Evolutionary conservation across 2,797 vertebrate species (phyloP).

Genomic region (Hozukius guyotensis): DNA sequence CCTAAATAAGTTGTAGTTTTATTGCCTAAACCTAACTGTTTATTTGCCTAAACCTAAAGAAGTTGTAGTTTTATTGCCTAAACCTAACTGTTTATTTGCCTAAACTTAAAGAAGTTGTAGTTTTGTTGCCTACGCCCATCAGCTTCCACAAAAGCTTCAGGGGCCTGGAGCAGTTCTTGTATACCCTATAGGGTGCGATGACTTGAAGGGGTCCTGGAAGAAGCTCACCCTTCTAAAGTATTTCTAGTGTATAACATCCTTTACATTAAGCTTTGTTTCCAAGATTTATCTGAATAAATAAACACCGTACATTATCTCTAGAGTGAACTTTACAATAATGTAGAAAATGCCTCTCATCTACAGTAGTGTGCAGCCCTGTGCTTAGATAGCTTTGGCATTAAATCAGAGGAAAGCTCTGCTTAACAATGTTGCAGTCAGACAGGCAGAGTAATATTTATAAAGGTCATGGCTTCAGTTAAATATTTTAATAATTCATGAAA

Average conservation of each 20-base stretch:
- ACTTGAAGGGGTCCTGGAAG: neutral
- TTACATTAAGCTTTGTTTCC: neutral
- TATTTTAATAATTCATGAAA: slow-evolving; percentile 56
- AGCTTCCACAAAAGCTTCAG: neutral
- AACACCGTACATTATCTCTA: neutral
- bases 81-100: too few species aligned
- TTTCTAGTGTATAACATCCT: neutral
- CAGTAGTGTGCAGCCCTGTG: slow-evolving; percentile 14
- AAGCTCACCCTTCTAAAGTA: neutral
- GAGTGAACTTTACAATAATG: neutral
- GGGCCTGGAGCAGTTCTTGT: neutral
- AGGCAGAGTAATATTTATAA: slow-evolving; percentile 61
- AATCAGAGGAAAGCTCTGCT: slow-evolving; percentile 48
- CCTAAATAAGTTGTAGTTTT: too few species aligned
- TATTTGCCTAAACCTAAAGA: too few species aligned
- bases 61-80: too few species aligned
- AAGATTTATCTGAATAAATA: neutral
- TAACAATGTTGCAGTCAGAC: slow-evolving; percentile 50
- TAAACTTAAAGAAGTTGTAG: too few species aligned
- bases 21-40: too few species aligned
- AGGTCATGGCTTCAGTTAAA: slow-evolving; percentile 62
- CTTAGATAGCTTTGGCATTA: slow-evolving; percentile 54
- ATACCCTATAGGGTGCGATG: neutral
- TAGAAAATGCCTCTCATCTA: slow-evolving; percentile 27
- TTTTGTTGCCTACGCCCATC: neutral